Conservation (phyloP, 2,797 vertebrate genomes). For the Gephyroberyx darwinii region DNA sequence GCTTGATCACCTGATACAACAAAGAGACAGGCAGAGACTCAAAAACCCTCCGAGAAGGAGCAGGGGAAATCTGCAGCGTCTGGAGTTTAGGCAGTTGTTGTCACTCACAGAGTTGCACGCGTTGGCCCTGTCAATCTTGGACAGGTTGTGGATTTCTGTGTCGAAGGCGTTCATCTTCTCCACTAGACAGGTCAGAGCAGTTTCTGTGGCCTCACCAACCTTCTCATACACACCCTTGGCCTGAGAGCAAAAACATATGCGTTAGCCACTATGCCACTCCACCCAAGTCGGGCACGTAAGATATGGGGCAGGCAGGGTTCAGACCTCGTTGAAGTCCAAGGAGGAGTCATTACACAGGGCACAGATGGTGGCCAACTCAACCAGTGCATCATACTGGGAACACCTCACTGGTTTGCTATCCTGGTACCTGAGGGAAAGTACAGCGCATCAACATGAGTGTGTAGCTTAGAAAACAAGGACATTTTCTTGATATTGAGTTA, state of each 20-base stretch:
- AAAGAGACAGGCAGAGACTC: slow-evolving; percentile 14
- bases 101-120: slow-evolving; percentile 94
- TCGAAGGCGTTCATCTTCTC: slow-evolving; percentile 99
- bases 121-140: slow-evolving; percentile 94
- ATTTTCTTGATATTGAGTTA: too few relatives aligned
- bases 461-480: not conserved
- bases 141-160: slow-evolving; percentile 89
- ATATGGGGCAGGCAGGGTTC: not conserved
- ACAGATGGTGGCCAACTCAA: slow-evolving; percentile 96
- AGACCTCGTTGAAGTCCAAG: slow-evolving; percentile 96
- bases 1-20: slow-evolving; percentile 90
- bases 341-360: slow-evolving; percentile 98
- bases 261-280: not conserved
- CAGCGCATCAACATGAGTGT: not conserved
- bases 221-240: slow-evolving; percentile 95
- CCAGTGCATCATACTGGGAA: slow-evolving; percentile 89
- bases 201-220: slow-evolving; percentile 97
- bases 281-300: not conserved
- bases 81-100: slow-evolving; percentile 18
- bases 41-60: slow-evolving; percentile 48
- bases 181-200: slow-evolving; percentile 93
- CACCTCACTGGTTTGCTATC: slow-evolving; percentile 87
- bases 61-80: slow-evolving; percentile 10
- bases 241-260: slow-evolving; percentile 67
- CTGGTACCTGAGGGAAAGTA: slow-evolving; percentile 82